A percentile compares a stretch with the other conserved stretches of the same genome.
Conservation (phyloP, 2,888 invertebrate genomes). For the Xiphydria camelus region DNA sequence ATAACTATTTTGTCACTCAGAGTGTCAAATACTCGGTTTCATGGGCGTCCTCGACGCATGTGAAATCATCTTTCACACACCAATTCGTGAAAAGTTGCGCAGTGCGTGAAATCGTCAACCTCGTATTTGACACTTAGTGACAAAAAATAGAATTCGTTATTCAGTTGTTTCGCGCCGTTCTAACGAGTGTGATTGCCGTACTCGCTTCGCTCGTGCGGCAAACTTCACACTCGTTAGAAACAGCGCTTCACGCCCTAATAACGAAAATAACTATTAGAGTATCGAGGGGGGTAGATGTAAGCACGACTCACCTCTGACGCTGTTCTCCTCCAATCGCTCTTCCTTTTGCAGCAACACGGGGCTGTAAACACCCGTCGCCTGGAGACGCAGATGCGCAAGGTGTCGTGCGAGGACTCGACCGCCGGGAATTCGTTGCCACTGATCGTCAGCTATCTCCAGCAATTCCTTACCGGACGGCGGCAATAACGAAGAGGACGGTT, state of each 20-base stretch:
- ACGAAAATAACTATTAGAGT: neutral
- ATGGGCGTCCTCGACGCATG: too few relatives aligned
- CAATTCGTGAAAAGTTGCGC: too few relatives aligned
- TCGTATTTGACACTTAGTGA: too few relatives aligned
- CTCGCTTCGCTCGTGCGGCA: too few relatives aligned
- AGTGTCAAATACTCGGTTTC: too few relatives aligned
- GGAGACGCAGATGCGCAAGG: slow-evolving; percentile 64
- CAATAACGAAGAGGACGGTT: slow-evolving; percentile 61
- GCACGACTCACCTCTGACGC: slow-evolving; percentile 12
- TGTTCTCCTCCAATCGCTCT: slow-evolving; percentile 37
- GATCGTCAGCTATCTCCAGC: slow-evolving; percentile 65
- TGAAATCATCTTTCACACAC: too few relatives aligned
- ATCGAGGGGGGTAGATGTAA: slow-evolving; percentile 1
- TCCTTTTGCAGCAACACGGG: slow-evolving; percentile 61
- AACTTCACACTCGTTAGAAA: too few relatives aligned
- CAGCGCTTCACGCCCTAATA: neutral
- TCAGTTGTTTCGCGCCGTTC: too few relatives aligned
- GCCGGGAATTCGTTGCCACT: slow-evolving; percentile 64
- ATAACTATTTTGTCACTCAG: too few relatives aligned
- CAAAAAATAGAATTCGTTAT: too few relatives aligned
- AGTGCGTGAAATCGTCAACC: too few relatives aligned
- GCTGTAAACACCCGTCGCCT: slow-evolving; percentile 65
- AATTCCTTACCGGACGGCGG: slow-evolving; percentile 64
- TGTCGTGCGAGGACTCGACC: slow-evolving; percentile 66
- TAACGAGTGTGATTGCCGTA: too few relatives aligned